phyloP scores from a whole-genome alignment of 2,888 invertebrate species.

The Diplazon laetatorius region DNA sequence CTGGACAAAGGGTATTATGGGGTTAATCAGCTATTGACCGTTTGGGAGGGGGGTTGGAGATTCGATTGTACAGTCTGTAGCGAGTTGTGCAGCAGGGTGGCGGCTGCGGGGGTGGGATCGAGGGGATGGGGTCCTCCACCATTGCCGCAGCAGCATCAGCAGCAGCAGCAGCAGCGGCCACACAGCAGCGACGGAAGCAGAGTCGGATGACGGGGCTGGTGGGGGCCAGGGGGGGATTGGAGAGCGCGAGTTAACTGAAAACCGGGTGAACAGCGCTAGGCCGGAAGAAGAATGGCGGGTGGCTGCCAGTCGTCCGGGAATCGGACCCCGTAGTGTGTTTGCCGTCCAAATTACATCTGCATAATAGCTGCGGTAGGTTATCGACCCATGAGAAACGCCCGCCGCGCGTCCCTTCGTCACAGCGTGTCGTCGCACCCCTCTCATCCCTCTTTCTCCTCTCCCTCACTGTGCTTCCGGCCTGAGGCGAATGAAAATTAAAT shows the following conservation, averaged over 20 bases:
- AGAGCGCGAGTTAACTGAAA: conserved; percentile 65
- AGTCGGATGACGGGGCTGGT: conserved; percentile 35
- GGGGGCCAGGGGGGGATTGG: too few species aligned
- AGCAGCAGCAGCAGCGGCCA: conserved; percentile 39
- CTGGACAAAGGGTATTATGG: background rate
- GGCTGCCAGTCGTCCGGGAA: conserved; percentile 72
- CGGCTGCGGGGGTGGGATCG: too few species aligned
- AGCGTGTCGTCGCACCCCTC: conserved; percentile 52
- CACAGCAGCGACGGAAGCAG: conserved; percentile 46
- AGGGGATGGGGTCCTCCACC: too few species aligned
- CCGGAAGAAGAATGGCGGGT: conserved; percentile 70
- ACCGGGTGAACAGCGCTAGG: conserved; percentile 63
- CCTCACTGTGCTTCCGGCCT: conserved; percentile 30
- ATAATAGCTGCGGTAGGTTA: conserved; percentile 78
- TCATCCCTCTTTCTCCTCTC: conserved; percentile 44
- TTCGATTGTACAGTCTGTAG: conserved; percentile 15
- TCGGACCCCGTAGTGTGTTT: conserved; percentile 75
- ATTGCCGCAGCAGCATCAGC: conserved; percentile 1
- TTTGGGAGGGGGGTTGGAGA: too few species aligned
- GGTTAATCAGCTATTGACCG: conserved; percentile 34
- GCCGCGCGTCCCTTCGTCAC: conserved; percentile 73
- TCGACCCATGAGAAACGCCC: conserved; percentile 75
- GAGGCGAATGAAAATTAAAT: conserved; percentile 57
- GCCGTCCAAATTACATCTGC: conserved; percentile 79
- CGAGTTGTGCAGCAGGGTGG: conserved; percentile 45